Conservation (phyloP, 2,797 vertebrate genomes). For the Aselliscus stoliczkanus region DNA sequence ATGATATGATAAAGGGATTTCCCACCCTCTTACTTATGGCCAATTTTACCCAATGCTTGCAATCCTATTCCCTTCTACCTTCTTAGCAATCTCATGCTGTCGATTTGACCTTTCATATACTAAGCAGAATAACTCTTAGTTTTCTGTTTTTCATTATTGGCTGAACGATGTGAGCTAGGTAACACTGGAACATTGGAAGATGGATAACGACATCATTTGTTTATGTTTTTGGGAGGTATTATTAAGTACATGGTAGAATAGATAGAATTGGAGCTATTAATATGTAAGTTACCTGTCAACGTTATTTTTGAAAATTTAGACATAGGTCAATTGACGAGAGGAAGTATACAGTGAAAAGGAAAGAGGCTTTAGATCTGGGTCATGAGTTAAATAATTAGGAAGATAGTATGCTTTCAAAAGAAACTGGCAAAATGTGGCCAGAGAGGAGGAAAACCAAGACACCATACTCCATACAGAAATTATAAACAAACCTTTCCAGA, state of each 20-base stretch:
- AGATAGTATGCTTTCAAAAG: not conserved
- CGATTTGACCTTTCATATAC: not conserved
- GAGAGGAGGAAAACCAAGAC: not conserved
- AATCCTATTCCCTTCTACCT: not conserved
- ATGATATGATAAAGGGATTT: not conserved
- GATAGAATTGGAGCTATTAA: not conserved
- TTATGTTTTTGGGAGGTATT: not conserved
- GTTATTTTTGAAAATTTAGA: not conserved
- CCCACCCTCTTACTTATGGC: not conserved
- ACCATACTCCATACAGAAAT: not conserved
- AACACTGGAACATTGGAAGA: not conserved
- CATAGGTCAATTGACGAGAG: not conserved
- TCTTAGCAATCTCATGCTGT: not conserved
- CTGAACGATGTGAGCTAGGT: not conserved
- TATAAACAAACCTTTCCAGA: not conserved
- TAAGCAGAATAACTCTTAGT: not conserved
- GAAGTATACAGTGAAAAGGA: not conserved
- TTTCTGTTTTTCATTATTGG: not conserved
- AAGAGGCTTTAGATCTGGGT: not conserved
- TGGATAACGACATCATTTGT: not conserved
- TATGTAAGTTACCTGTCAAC: not conserved
- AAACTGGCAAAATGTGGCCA: not conserved
- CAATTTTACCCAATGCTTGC: not conserved
- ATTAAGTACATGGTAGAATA: not conserved
- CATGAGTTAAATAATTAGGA: not conserved